These are phyloP conservation scores for Pogonocherus hispidulus DNA, from an alignment of 2,888 invertebrate genomes.

Conservation along the genomic window DNA sequence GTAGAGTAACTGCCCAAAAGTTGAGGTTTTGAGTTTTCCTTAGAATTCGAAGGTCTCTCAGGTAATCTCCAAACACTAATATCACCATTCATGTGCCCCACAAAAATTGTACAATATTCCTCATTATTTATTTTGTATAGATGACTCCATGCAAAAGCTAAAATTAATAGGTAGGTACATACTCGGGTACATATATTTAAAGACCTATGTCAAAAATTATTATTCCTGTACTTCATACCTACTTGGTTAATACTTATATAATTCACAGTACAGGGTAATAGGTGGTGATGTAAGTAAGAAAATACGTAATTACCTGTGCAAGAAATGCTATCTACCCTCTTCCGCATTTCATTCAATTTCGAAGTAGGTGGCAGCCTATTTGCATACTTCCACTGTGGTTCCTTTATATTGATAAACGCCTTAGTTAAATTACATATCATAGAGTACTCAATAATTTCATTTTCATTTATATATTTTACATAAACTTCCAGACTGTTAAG, in stretches of 20 bases:
- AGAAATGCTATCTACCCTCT: slow-evolving; percentile 54
- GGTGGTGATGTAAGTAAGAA: too few species aligned
- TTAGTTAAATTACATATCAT: slow-evolving; percentile 58
- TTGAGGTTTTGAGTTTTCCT: slow-evolving; percentile 42
- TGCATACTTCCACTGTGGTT: slow-evolving; percentile 52
- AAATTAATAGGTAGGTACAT: too few species aligned
- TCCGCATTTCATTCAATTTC: slow-evolving; percentile 57
- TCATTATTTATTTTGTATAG: slow-evolving; percentile 47
- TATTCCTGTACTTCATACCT: too few species aligned
- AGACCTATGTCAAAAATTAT: too few species aligned
- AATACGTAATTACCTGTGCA: slow-evolving; percentile 61
- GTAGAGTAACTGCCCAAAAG: slow-evolving; percentile 57
- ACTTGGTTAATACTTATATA: too few species aligned
- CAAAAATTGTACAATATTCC: slow-evolving; percentile 57
- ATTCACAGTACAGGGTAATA: too few species aligned
- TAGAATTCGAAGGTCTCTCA: slow-evolving; percentile 45
- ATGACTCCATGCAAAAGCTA: slow-evolving; percentile 64
- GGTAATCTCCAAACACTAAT: slow-evolving; percentile 61
- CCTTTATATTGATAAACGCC: slow-evolving; percentile 54
- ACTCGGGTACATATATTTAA: too few species aligned
- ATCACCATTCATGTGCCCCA: slow-evolving; percentile 61
- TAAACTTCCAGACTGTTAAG: slow-evolving; percentile 61
- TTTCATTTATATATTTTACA: slow-evolving; percentile 54
- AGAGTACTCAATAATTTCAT: slow-evolving; percentile 54
- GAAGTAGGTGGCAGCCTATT: slow-evolving; percentile 39